phyloP scores from a whole-genome alignment of 2,113 vertebrate genomes.

The Monopterus albus region DNA sequence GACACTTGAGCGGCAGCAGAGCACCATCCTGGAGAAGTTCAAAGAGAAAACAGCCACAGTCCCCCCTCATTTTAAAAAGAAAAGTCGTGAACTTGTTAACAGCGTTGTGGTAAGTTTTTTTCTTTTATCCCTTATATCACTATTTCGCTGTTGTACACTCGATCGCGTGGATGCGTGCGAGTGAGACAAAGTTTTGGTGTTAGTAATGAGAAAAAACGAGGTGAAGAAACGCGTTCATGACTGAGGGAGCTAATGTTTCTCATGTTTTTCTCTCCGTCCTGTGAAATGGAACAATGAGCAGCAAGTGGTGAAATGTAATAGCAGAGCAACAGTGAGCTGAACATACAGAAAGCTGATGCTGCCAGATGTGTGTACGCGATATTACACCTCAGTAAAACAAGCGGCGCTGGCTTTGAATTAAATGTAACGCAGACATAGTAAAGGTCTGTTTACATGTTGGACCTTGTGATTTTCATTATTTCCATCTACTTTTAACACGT shows the following conservation, averaged over 20 bases:
- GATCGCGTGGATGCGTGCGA: constrained; percentile 26
- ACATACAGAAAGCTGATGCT: constrained; percentile 62
- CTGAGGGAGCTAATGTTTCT: constrained; percentile 58
- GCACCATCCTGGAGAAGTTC: constrained; percentile 69
- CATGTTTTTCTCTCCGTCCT: constrained; percentile 46
- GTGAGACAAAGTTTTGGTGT: constrained; percentile 25
- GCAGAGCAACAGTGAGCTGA: neutral
- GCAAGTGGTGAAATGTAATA: constrained; percentile 17
- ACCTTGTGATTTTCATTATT: neutral
- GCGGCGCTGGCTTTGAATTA: constrained; percentile 50
- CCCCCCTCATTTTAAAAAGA: neutral
- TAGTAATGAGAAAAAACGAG: constrained; percentile 12
- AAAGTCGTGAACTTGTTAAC: neutral
- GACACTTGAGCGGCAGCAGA: constrained; percentile 65
- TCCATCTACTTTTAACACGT: neutral
- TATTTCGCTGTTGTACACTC: neutral
- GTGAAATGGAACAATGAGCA: constrained; percentile 26
- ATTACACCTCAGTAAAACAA: constrained; percentile 18
- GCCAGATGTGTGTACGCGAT: constrained; percentile 69
- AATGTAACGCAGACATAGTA: constrained; percentile 29
- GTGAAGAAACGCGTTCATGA: constrained; percentile 42
- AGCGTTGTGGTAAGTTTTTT: constrained; percentile 56
- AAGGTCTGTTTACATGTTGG: constrained; percentile 6
- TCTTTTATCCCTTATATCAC: neutral
- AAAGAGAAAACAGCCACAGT: constrained; percentile 49